Conservation (phyloP, 1,140 invertebrate genomes). For the Atta texana region DNA sequence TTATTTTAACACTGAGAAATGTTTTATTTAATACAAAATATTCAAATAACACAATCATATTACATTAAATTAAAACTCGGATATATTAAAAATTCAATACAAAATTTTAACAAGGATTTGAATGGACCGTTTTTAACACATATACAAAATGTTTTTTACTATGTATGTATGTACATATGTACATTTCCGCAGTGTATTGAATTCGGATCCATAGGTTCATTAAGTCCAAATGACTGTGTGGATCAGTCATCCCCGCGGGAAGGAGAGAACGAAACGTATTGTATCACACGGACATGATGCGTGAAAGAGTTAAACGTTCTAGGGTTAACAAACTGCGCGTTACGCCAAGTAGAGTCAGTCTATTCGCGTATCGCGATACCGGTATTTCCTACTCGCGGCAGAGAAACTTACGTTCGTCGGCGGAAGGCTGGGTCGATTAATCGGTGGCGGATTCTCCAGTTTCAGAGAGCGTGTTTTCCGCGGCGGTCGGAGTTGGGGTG, state of each 20-base stretch:
- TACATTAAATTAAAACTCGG: no score
- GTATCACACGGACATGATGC: background rate
- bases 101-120: no score
- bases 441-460: constrained; percentile 83
- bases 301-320: constrained; percentile 5
- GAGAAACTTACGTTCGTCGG: constrained; percentile 15
- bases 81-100: no score
- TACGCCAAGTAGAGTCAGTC: background rate
- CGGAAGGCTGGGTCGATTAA: constrained; percentile 68
- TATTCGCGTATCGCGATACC: constrained; percentile 21
- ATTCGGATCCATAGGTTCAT: background rate
- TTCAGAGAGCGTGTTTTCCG: constrained; percentile 89
- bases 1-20: no score
- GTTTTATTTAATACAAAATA: no score
- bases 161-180: background rate
- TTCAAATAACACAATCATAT: no score
- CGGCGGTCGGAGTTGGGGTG: constrained; percentile 85
- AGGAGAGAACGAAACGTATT: constrained; percentile 14
- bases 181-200: background rate
- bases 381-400: constrained; percentile 1
- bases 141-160: no score
- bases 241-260: background rate
- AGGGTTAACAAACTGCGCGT: constrained; percentile 20
- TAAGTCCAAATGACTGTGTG: background rate
- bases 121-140: no score